Evolutionary conservation across 1,140 invertebrate species (phyloP).

Genomic region (Anadara kagoshimensis): DNA sequence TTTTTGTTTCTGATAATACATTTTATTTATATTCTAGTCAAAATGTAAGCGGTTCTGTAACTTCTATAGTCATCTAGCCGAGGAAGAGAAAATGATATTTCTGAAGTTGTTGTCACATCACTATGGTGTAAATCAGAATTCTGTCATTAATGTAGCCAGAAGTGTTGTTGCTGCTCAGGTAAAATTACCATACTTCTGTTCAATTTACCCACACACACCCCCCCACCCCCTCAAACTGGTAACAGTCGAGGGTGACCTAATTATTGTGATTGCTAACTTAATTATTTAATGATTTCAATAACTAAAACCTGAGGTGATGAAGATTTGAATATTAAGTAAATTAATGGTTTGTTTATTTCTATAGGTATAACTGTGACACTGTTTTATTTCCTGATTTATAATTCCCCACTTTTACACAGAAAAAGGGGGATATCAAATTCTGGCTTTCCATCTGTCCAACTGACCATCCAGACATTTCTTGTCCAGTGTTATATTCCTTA

Average conservation of each 20-base stretch:
- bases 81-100: conserved; percentile 49
- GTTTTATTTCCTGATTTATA: too few species aligned
- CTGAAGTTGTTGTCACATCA: conserved; percentile 52
- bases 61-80: conserved; percentile 47
- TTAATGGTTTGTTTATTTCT: too few species aligned
- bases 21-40: conserved; percentile 45
- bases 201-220: conserved; percentile 9
- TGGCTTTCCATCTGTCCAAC: too few species aligned
- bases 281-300: too few species aligned
- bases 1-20: not conserved
- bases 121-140: conserved; percentile 61
- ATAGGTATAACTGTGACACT: too few species aligned
- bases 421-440: too few species aligned
- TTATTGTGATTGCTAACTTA: too few species aligned
- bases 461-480: too few species aligned
- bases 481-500: too few species aligned
- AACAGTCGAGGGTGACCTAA: not conserved
- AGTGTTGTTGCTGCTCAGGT: conserved; percentile 53
- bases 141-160: conserved; percentile 47
- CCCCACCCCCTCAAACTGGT: conserved; percentile 13
- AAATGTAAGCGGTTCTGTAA: conserved; percentile 58
- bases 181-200: conserved; percentile 1
- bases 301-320: too few species aligned
- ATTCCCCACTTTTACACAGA: too few species aligned
- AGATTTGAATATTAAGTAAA: too few species aligned